Conservation (phyloP, 2,797 vertebrate species). For the Serranus cabrilla region DNA sequence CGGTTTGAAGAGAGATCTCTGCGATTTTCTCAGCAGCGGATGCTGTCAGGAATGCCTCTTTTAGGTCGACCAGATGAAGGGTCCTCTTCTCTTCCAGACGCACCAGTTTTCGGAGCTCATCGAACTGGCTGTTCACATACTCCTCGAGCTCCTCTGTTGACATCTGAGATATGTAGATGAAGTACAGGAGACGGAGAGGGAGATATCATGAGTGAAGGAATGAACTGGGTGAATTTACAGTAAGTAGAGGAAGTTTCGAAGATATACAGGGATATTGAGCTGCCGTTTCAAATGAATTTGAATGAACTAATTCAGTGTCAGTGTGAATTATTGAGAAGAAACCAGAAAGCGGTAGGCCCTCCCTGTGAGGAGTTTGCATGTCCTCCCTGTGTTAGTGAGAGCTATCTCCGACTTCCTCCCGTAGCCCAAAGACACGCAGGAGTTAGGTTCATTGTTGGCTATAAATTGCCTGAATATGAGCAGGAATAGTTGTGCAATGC, state of each 20-base stretch:
- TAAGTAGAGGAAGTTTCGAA: slow-evolving; percentile 3
- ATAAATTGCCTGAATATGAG: too few relatives aligned
- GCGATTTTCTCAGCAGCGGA: slow-evolving; percentile 88
- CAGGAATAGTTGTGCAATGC: too few relatives aligned
- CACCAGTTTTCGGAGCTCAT: slow-evolving; percentile 87
- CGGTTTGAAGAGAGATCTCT: slow-evolving; percentile 85
- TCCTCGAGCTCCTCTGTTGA: slow-evolving; percentile 86
- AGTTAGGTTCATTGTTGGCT: too few relatives aligned
- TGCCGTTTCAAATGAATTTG: slow-evolving; percentile 9
- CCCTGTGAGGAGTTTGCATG: too few relatives aligned
- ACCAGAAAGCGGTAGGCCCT: not conserved
- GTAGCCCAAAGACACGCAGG: too few relatives aligned
- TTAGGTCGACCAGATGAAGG: slow-evolving; percentile 88
- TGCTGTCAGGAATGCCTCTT: slow-evolving; percentile 88
- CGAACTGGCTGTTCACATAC: slow-evolving; percentile 89
- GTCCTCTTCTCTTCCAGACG: slow-evolving; percentile 87
- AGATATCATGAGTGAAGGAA: not conserved
- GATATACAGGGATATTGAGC: not conserved
- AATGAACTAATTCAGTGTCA: slow-evolving; percentile 3
- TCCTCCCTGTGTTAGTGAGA: too few relatives aligned
- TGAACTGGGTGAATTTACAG: not conserved
- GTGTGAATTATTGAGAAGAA: slow-evolving; percentile 21
- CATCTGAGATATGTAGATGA: slow-evolving; percentile 74
- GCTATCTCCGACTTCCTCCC: too few relatives aligned
- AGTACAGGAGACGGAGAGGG: not conserved